Evolutionary conservation across 2,113 vertebrate species (phyloP).

Genomic region (Myotis brandtii): DNA sequence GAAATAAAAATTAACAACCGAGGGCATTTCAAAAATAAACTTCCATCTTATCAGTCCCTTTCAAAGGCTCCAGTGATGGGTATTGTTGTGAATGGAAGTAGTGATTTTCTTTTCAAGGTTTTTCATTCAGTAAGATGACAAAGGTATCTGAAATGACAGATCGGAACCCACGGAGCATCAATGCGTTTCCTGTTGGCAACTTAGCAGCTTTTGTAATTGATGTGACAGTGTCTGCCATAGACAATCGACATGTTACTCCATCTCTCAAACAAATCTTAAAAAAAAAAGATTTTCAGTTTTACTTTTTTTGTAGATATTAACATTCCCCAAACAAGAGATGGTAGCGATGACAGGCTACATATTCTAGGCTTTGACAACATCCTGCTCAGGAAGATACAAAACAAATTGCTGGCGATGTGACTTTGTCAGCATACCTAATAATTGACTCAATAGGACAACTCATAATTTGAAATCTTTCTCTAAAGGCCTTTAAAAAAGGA

Average conservation of each 20-base stretch:
- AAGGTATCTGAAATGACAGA: conserved; percentile 79
- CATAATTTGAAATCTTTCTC: conserved; percentile 29
- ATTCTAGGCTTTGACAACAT: conserved; percentile 29
- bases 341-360: not conserved
- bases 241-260: conserved; percentile 64
- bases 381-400: conserved; percentile 4
- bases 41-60: conserved; percentile 70
- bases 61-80: conserved; percentile 53
- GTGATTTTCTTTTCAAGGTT: conserved; percentile 72
- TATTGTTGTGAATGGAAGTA: conserved; percentile 71
- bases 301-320: conserved; percentile 65
- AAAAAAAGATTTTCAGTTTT: conserved; percentile 45
- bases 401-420: conserved; percentile 33
- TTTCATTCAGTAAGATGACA: conserved; percentile 75
- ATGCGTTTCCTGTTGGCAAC: conserved; percentile 69
- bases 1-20: conserved; percentile 71
- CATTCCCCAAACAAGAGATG: conserved; percentile 45
- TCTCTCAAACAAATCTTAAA: conserved; percentile 69
- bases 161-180: conserved; percentile 72
- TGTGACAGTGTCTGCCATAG: conserved; percentile 79
- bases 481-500: not conserved
- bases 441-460: not conserved
- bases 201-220: conserved; percentile 77
- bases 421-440: conserved; percentile 44
- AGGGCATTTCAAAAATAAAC: conserved; percentile 74